phyloP scores from a whole-genome alignment of 35 echinoderm and acorn worm genomes.

The Hemicentrotus pulcherrimus region DNA sequence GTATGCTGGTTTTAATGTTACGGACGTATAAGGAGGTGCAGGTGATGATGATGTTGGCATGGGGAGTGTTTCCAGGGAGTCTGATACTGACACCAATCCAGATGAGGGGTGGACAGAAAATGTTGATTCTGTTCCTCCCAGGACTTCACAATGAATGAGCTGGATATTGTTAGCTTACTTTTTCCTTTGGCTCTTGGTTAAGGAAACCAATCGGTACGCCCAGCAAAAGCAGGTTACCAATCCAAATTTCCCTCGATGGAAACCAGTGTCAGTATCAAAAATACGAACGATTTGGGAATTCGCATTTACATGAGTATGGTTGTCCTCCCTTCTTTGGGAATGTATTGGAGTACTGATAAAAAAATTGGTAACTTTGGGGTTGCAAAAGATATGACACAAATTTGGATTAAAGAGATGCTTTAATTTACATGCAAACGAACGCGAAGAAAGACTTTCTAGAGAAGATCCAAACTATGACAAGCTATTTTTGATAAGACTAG shows the following conservation, averaged over 20 bases:
- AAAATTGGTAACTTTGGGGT: background rate
- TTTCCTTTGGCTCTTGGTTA: background rate
- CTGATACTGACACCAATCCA: too few relatives aligned
- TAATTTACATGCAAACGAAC: background rate
- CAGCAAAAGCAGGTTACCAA: background rate
- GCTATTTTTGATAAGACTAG: background rate
- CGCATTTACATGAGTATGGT: background rate
- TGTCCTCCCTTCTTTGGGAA: background rate
- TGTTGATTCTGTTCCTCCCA: background rate
- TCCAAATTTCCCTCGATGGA: background rate
- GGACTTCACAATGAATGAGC: background rate
- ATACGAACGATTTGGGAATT: background rate
- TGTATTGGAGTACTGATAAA: background rate
- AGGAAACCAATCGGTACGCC: background rate
- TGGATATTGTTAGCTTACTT: background rate
- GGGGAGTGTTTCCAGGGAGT: too few relatives aligned
- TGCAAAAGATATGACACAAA: background rate
- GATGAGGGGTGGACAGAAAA: background rate
- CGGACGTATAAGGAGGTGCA: background rate
- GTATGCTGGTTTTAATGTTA: background rate
- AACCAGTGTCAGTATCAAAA: background rate
- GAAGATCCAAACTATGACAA: background rate
- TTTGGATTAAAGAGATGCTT: background rate
- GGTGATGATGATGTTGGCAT: too few relatives aligned
- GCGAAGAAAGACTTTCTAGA: background rate